Conservation (phyloP, 2,888 invertebrate genomes). For the Meiosimyza platycephala region DNA sequence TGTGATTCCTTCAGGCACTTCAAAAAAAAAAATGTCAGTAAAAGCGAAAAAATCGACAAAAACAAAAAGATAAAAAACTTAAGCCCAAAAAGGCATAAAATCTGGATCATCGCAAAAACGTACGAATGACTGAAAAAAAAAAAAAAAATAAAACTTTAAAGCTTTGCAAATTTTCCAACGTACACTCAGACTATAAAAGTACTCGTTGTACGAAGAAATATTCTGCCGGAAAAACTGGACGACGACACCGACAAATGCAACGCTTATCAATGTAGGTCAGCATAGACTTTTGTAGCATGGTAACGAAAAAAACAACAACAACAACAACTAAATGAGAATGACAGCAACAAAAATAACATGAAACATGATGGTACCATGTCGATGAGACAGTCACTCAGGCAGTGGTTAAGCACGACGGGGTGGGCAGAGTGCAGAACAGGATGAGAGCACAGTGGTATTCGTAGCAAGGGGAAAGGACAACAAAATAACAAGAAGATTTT, state of each 20-base stretch:
- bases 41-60: conserved; percentile 36
- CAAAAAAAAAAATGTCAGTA: neutral
- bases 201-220: neutral
- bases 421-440: too few relatives aligned
- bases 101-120: neutral
- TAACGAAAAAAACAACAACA: conserved; percentile 13
- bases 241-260: conserved; percentile 14
- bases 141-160: conserved; percentile 35
- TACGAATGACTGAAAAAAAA: conserved; percentile 31
- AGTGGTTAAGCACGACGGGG: neutral
- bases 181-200: neutral
- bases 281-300: conserved; percentile 21
- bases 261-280: conserved; percentile 34
- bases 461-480: too few relatives aligned
- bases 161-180: conserved; percentile 50
- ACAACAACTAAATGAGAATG: too few relatives aligned
- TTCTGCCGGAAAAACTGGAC: neutral
- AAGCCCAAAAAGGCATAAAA: neutral
- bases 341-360: too few relatives aligned
- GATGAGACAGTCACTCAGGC: neutral
- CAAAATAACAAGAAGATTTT: neutral
- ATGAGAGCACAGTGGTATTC: neutral
- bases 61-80: neutral
- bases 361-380: too few relatives aligned
- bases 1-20: conserved; percentile 19